Base-by-base conservation (phyloP, 2,113 vertebrate genomes). In the Hemiscyllium ocellatum region DNA sequence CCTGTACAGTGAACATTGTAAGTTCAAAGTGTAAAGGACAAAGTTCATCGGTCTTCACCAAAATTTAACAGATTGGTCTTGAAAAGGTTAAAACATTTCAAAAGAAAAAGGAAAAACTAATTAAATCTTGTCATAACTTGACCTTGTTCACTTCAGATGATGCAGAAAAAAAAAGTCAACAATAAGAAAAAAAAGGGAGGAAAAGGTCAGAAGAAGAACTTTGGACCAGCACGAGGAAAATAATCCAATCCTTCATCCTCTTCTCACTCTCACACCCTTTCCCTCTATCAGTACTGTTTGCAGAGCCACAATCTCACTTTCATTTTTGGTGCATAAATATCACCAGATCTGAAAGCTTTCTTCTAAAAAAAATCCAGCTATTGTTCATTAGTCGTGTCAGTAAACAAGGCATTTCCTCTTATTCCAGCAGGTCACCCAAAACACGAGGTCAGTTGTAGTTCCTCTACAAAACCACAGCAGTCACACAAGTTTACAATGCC, bases 331-430 rank as follows among this genome's bases (percentile, higher is more conserved):
- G 66, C 94, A 72, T 50, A 52, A 56, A 24, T 89, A 50, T 29
- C 7, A 37, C 24, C 68, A 70, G 93, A 24, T 42, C 66, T 94
- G 26, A 70, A 70, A 94, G 15, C 22, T 4, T 22, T 42, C 47
- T 94, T 47, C n/a, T 3, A 42, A 47, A 47, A n/a, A n/a, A 47
- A 94, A 70, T 69, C 66, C 66, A 94, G 93, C 93, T 94, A 94
- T 94, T 70, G 66, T 95, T 72, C 94, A 61, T 52, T 29, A 52
- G 26, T 52, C 22, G 12, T 47, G n/a, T 95, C 69, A 33, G 26
- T 52, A 95, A 76, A 72, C 68, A 95, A 10, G 52, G 24, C 68
- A 95, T 76, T 95, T 72, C 94, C 94, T 72, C 94, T 52, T 95
- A 95, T 42, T 69, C 65, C 91, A 26, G 65, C 20, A 69, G 65